Evolutionary conservation across 2,797 vertebrate genomes (phyloP).

Genomic region (Allobates femoralis): DNA sequence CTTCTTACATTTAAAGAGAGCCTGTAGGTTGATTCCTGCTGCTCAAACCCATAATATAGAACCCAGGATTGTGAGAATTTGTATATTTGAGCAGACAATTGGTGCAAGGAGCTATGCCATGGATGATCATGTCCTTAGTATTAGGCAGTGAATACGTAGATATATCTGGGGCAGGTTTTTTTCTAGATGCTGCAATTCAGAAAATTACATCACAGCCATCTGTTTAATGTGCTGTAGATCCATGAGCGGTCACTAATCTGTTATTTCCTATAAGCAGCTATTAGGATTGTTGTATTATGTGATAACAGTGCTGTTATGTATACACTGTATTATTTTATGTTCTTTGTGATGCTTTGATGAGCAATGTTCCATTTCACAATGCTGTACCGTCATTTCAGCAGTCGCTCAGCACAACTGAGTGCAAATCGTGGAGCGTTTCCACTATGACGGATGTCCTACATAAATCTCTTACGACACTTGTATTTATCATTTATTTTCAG

Average conservation of each 20-base stretch:
- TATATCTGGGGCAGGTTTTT: neutral
- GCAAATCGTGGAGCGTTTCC: slow-evolving; percentile 67
- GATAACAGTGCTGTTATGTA: slow-evolving; percentile 6
- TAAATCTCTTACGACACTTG: slow-evolving; percentile 76
- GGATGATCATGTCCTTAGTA: neutral
- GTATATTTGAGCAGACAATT: neutral
- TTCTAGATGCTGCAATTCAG: neutral
- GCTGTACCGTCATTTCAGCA: neutral
- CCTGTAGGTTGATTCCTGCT: too few relatives aligned
- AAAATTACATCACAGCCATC: neutral
- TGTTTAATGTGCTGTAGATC: neutral
- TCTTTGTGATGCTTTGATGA: neutral
- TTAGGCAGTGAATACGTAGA: neutral
- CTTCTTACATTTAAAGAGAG: too few relatives aligned
- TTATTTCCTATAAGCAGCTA: neutral
- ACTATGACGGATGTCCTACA: slow-evolving; percentile 71
- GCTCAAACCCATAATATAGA: too few relatives aligned
- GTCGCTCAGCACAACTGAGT: neutral
- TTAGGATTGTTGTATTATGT: slow-evolving; percentile 16
- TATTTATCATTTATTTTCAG: slow-evolving; percentile 79
- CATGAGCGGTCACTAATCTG: neutral
- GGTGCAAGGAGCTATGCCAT: neutral
- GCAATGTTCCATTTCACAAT: slow-evolving; percentile 1
- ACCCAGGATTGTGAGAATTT: neutral
- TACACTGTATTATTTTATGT: neutral